These are phyloP conservation scores for Boleophthalmus pectinirostris DNA, from an alignment of 2,113 vertebrate species.

Conservation along the genomic window DNA sequence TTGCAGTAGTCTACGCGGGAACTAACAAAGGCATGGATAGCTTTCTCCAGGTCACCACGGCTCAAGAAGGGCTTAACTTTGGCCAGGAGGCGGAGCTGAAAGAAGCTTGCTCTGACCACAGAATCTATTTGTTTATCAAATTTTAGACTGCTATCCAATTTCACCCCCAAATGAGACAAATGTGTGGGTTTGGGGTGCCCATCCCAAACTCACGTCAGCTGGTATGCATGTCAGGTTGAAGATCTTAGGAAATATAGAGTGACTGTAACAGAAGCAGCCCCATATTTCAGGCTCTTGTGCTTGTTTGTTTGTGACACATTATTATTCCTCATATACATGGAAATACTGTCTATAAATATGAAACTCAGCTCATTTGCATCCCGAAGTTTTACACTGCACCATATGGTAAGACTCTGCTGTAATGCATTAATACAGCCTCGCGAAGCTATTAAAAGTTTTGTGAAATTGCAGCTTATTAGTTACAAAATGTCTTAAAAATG, in stretches of 20 bases:
- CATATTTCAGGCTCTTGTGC: constrained; percentile 1
- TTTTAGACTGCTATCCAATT: too few species aligned
- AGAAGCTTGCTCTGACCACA: too few species aligned
- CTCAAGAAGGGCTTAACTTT: too few species aligned
- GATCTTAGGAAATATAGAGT: not conserved
- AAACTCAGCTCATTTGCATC: not conserved
- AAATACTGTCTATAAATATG: constrained; percentile 3
- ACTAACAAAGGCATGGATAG: too few species aligned
- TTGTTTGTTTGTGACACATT: not conserved
- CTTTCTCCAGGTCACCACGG: too few species aligned
- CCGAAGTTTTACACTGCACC: not conserved
- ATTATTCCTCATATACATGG: constrained; percentile 5
- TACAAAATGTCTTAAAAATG: not conserved
- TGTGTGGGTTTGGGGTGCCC: not conserved
- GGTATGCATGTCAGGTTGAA: not conserved
- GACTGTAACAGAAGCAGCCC: not conserved
- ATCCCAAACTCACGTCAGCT: too few species aligned
- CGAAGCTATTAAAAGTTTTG: not conserved
- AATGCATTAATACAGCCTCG: not conserved
- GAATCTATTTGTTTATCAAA: too few species aligned
- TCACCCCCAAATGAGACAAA: too few species aligned
- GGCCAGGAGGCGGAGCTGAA: too few species aligned
- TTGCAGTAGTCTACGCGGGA: too few species aligned
- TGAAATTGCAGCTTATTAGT: not conserved
- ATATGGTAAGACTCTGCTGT: not conserved